Evolutionary conservation across 1,140 invertebrate genomes (phyloP).

Genomic region (Eueides isabella): DNA sequence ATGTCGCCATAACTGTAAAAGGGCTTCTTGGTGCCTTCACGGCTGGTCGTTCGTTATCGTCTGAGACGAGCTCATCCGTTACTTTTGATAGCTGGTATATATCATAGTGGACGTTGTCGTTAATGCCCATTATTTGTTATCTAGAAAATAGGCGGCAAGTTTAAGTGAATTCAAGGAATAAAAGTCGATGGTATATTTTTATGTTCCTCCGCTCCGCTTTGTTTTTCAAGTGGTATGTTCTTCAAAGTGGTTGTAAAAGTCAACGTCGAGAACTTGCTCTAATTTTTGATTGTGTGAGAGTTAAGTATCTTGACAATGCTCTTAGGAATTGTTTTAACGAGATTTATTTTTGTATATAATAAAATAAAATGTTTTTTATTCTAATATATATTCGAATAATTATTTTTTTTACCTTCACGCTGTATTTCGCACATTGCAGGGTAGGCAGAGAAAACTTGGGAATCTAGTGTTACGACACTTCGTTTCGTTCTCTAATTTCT

Average conservation of each 20-base stretch:
- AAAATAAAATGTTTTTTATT: background rate
- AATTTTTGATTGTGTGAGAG: background rate
- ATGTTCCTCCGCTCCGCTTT: constrained; percentile 17
- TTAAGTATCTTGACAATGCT: background rate
- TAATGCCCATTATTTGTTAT: constrained; percentile 41
- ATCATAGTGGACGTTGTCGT: constrained; percentile 32
- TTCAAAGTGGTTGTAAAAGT: constrained; percentile 4
- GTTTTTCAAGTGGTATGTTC: constrained; percentile 1
- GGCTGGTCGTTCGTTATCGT: constrained; percentile 37
- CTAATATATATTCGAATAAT: too few relatives aligned
- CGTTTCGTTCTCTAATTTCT: too few relatives aligned
- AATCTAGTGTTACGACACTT: too few relatives aligned
- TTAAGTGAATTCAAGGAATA: constrained; percentile 36
- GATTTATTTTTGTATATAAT: background rate
- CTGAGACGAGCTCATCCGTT: constrained; percentile 36
- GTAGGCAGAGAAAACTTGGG: too few relatives aligned
- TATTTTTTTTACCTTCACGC: too few relatives aligned
- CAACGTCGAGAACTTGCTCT: background rate
- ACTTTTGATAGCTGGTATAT: constrained; percentile 40
- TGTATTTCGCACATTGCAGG: too few relatives aligned
- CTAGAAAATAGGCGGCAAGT: constrained; percentile 21
- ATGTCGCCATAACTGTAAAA: constrained; percentile 47
- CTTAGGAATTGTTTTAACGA: background rate
- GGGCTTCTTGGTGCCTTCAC: constrained; percentile 37
- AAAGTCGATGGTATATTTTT: constrained; percentile 26